Evolutionary conservation across 2,888 invertebrate genomes (phyloP), one percentile per base, ranked within the genome.

Genomic region (Acrobasis repandana): DNA sequence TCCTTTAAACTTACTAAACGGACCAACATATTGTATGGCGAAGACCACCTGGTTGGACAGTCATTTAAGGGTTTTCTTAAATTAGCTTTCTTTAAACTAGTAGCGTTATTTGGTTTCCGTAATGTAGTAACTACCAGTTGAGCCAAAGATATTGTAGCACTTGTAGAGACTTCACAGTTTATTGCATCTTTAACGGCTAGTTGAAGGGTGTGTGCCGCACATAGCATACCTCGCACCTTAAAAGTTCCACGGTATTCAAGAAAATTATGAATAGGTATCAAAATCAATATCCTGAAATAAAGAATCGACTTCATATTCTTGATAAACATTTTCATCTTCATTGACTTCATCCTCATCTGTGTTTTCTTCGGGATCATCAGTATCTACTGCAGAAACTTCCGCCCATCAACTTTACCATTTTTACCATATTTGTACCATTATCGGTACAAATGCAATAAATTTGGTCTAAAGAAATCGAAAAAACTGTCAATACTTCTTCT

Each of bases 21-120:
- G 36, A 36, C 36, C 10, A 56, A 38, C 56, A 50, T 43, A 49
- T 20, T 33, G 54, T 28, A 57, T 43, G 51, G 54, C 46, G 58
- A 58, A 33, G 56, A 58, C 58, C 56, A 49, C 18, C 58, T 62
- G 18, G 62, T 59, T 20, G 62, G 38, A 11, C 62, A 59, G 52
- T 62, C 54, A 38, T 56, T 61, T 15, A 64, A 60, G 0, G 62
- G 48, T 56, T 60, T 61, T 48, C 34, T 61, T 58, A 61, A 52
- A 15, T 16, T 16, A 15, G 48, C 48, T 16, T 9, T 9, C 9
- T n/a, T 48, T 10, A 16, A 48, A 48, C 14, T 11, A 11, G 9
- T 38, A 10, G 4, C 10, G 38, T 38, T 38, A 38, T 38, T 11
- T 14, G 38, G 38, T 38, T 38, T 38, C 10, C 38, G 38, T 38